phyloP scores from a whole-genome alignment of 2,113 vertebrate species.

The Perognathus longimembris region DNA sequence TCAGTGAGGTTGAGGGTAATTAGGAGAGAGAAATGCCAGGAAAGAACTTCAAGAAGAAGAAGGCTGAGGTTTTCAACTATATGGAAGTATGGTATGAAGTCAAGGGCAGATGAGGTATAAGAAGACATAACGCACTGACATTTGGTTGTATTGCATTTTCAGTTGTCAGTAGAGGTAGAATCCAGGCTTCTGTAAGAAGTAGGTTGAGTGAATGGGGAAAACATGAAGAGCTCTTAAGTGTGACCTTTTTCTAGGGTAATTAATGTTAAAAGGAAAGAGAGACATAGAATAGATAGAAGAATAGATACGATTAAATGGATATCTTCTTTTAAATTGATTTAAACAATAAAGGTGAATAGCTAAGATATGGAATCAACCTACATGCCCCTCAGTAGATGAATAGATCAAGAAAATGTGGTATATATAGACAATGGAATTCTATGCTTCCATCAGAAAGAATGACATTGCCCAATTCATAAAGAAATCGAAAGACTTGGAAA shows the following conservation, averaged over 20 bases:
- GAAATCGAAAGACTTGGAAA: too few species aligned
- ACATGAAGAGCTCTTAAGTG: neutral
- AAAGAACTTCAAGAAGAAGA: constrained; percentile 44
- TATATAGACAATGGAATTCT: too few species aligned
- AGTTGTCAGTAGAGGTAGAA: constrained; percentile 28
- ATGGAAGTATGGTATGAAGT: neutral
- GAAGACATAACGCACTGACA: neutral
- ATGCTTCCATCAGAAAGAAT: too few species aligned
- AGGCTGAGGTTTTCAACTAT: neutral
- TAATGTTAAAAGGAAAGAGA: constrained; percentile 39
- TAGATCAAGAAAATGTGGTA: too few species aligned
- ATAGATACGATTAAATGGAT: neutral
- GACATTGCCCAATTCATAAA: too few species aligned
- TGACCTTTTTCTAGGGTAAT: neutral
- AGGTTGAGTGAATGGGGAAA: constrained; percentile 14
- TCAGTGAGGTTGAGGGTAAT: neutral
- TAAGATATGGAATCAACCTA: too few species aligned
- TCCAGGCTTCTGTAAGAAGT: constrained; percentile 41
- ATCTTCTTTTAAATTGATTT: constrained; percentile 25
- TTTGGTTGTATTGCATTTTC: constrained; percentile 9
- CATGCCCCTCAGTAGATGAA: too few species aligned
- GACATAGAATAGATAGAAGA: constrained; percentile 30
- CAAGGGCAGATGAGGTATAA: neutral
- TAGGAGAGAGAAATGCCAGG: neutral
- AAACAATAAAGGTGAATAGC: too few species aligned